phyloP scores from a whole-genome alignment of 2,888 invertebrate genomes.

The Slavum lentiscoides region DNA sequence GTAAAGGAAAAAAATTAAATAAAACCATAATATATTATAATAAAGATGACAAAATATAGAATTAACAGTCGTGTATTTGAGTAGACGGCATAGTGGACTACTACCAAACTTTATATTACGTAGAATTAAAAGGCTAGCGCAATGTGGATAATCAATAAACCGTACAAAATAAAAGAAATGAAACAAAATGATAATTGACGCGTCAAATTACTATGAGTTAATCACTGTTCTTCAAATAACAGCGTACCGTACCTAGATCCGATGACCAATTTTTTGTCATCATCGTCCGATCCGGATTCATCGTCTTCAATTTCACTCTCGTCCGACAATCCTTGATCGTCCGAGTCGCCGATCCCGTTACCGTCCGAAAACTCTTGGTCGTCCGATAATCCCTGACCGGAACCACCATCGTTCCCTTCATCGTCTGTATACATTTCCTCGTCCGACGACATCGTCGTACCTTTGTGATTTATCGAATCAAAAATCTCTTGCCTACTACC shows the following conservation, averaged over 20 bases:
- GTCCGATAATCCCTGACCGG: not conserved
- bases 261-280: slow-evolving; percentile 6
- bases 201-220: too few relatives aligned
- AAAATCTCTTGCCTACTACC: not conserved
- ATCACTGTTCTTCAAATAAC: too few relatives aligned
- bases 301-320: slow-evolving; percentile 54
- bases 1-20: too few relatives aligned
- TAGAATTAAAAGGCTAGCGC: too few relatives aligned
- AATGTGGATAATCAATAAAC: too few relatives aligned
- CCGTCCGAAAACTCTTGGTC: not conserved
- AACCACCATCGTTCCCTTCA: not conserved
- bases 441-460: not conserved
- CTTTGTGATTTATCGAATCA: not conserved
- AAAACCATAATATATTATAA: too few relatives aligned
- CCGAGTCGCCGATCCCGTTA: not conserved
- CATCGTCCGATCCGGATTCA: slow-evolving; percentile 26
- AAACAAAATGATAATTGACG: too few relatives aligned
- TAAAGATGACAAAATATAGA: too few relatives aligned
- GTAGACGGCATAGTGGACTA: too few relatives aligned
- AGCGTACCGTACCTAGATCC: slow-evolving; percentile 13
- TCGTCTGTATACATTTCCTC: slow-evolving; percentile 25
- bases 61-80: too few relatives aligned
- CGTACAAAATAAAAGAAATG: too few relatives aligned
- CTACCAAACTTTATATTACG: too few relatives aligned
- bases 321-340: slow-evolving; percentile 15